Evolutionary conservation across 53 echinoderm and acorn worm species (phyloP).

Genomic region (Echinometra lucunter): DNA sequence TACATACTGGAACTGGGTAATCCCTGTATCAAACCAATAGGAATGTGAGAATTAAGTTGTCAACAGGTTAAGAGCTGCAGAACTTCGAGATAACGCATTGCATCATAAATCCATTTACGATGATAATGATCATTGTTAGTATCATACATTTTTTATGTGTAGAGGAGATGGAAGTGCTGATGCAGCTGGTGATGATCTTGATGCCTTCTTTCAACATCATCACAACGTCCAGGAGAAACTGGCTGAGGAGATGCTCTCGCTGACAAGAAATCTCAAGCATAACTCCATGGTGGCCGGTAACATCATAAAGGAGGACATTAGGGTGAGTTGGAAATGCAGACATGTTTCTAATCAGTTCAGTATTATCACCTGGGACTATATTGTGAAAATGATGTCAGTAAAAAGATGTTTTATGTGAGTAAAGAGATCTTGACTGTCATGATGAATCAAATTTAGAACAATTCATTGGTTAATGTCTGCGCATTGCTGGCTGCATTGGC

Average conservation of each 20-base stretch:
- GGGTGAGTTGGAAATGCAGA: conserved; percentile 55
- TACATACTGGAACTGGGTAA: no score
- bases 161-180: conserved; percentile 65
- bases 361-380: no score
- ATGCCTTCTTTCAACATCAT: conserved; percentile 93
- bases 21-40: no score
- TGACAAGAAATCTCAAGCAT: conserved; percentile 94
- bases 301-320: conserved; percentile 90
- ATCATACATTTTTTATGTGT: neutral
- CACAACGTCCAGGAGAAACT: conserved; percentile 95
- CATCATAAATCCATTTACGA: neutral
- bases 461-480: no score
- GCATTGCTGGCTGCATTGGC: no score
- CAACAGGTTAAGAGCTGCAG: no score
- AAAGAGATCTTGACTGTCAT: no score
- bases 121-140: neutral
- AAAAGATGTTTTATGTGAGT: no score
- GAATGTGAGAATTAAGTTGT: no score
- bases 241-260: conserved; percentile 95
- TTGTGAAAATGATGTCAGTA: no score
- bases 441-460: no score
- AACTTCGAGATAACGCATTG: neutral
- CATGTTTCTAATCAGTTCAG: no score
- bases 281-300: conserved; percentile 89
- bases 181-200: conserved; percentile 81